Base-by-base conservation (phyloP, 2,888 invertebrate species). In the Spatulosminthurus flaviceps region DNA sequence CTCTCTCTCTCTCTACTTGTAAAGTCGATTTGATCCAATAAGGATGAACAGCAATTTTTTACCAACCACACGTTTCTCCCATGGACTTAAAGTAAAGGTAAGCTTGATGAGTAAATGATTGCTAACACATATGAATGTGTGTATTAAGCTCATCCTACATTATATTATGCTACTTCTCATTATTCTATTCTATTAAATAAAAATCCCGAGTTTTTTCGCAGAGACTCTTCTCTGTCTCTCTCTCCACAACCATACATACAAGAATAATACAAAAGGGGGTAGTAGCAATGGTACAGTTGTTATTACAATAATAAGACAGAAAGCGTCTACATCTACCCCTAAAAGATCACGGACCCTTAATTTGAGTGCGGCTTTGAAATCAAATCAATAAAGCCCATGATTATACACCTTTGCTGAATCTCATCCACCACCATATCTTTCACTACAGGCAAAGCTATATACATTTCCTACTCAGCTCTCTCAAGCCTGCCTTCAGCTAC, bases 351-450 rank as follows among this genome's bases (percentile, higher is more conserved):
- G 69, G 79, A 74, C 78, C 77, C 79, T 79, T 81, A 81, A 81
- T 81, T 81, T 81, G 79, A 81, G 79, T 81, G 81, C 81, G 81
- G 81, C 81, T 81, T 73, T 79, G 81, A 81, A 81, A 81, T 81
- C 79, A 75, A 81, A 81, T 81, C 81, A 81, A 79, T 81, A 81
- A 81, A 81, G 79, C 73, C 73, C 70, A 77, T 81, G 81, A 81
- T 81, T 79, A 81, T 78, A 69, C 72, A 78, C 77, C 66, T 78
- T n/a, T 61, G 24, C 71, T 69, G 70, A 60, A 60, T 34, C 74
- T 74, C n/a, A 29, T 28, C 69, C n/a, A n/a, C n/a, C n/a, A n/a
- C n/a, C n/a, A 29, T 29, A 69, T 69, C 69, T 29, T 22, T 69
- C 69, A 28, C 28, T 69, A 28, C 69, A 29, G 51, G 16, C 13